Base-by-base conservation (phyloP, 2,888 invertebrate species). In the Platynereis dumerilii region DNA sequence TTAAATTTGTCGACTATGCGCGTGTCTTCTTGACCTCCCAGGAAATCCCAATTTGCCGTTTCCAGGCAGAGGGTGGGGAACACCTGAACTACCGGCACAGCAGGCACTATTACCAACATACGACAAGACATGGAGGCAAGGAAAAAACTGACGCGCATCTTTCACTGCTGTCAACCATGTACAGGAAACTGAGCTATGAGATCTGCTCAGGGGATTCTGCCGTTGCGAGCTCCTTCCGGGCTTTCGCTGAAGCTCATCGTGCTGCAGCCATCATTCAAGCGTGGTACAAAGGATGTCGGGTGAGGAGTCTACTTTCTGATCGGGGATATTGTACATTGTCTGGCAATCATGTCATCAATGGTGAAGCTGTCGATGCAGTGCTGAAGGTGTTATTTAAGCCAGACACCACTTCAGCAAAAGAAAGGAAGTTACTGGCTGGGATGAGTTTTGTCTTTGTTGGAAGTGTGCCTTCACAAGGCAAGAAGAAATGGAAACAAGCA, bases 11-110 rank as follows among this genome's bases (percentile, higher is more conserved):
- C 17, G 48, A 48, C 22, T 12, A 48, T 22, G 48, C 20, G 10
- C 7, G 20, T 10, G 5, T 10, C 17, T 48, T 48, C 17, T 10
- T 48, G 48, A 48, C n/a, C n/a, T 42, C 42, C 10, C 22, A 20
- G 17, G n/a, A 22, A 10, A 22, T 48, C 3, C 48, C 48, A 3
- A 20, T 48, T 3, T 48, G 48, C 17, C n/a, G 48, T n/a, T 48
- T 48, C 17, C 48, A 48, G n/a, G 48, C 48, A 12, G 48, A 48
- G n/a, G 48, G 48, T 48, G 48, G 20, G 3, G 48, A 48, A n/a
- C 48, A 48, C 48, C 48, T 48, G 7, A n/a, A n/a, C n/a, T 42
- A 42, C 17, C 12, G 17, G 17, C 42, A 42, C 17, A 42, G 17
- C 17, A 17, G 10, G 10, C 17, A 12, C 42, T 42, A 42, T 42